phyloP scores from a whole-genome alignment of 2,797 vertebrate species.

The Poecile montanus region DNA sequence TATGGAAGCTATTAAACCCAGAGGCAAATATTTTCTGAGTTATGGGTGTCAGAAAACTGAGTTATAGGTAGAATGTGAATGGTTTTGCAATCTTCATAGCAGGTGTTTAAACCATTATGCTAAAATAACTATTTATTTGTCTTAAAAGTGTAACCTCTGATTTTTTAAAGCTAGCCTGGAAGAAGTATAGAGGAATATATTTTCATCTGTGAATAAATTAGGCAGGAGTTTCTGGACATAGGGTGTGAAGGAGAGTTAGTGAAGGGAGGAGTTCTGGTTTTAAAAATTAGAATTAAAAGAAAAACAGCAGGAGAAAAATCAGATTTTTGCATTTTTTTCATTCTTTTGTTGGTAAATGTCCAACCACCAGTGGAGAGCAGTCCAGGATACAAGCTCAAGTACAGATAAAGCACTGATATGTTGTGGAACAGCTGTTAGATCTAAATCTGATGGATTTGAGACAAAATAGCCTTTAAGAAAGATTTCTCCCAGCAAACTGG shows the following conservation, averaged over 20 bases:
- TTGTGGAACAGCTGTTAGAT: background rate
- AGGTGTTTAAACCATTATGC: slow-evolving; percentile 40
- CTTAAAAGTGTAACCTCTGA: slow-evolving; percentile 7
- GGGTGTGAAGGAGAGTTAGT: background rate
- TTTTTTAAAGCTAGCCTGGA: slow-evolving; percentile 38
- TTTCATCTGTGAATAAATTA: slow-evolving; percentile 21
- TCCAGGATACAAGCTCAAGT: background rate
- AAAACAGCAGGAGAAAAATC: background rate
- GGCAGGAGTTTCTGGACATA: background rate
- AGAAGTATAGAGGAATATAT: background rate
- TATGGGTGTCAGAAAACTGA: slow-evolving; percentile 31
- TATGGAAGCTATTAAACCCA: slow-evolving; percentile 52
- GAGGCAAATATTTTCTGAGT: slow-evolving; percentile 58
- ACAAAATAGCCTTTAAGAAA: background rate
- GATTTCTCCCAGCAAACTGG: background rate
- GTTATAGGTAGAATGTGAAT: slow-evolving; percentile 29
- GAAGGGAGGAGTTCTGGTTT: background rate
- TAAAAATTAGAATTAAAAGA: background rate
- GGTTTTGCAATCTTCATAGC: slow-evolving; percentile 45
- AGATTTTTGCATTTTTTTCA: background rate
- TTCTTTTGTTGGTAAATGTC: slow-evolving; percentile 36
- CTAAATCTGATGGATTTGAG: background rate
- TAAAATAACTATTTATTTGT: slow-evolving; percentile 59
- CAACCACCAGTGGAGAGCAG: slow-evolving; percentile 10
- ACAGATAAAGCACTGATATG: background rate